Conservation (phyloP, 2,797 vertebrate genomes). For the Alcedo atthis region DNA sequence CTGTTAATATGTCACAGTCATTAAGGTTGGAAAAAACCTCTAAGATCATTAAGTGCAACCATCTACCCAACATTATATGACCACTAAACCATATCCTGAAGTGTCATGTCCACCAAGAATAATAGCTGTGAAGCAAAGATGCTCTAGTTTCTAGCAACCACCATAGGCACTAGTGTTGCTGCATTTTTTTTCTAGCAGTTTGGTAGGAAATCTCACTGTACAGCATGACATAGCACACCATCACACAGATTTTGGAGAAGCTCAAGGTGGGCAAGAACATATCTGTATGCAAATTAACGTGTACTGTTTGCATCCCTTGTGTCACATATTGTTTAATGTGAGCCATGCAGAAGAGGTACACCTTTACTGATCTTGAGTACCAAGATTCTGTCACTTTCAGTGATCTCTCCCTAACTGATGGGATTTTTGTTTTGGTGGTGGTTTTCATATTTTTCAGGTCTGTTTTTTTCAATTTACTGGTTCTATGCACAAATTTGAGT, state of each 20-base stretch:
- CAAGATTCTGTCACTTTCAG: not conserved
- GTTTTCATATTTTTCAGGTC: conserved; percentile 19
- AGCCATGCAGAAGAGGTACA: not conserved
- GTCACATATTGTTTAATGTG: not conserved
- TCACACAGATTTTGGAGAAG: not conserved
- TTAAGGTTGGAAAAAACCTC: too few species aligned
- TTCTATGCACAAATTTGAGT: not conserved
- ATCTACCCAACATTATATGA: too few species aligned
- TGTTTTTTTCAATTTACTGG: not conserved
- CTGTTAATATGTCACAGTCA: not conserved
- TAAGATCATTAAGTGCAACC: too few species aligned
- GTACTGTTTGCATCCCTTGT: not conserved
- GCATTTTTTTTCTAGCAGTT: not conserved
- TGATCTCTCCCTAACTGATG: not conserved
- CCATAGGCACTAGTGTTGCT: not conserved
- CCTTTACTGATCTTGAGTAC: not conserved
- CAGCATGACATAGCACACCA: not conserved
- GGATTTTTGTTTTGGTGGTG: not conserved
- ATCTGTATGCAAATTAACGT: not conserved
- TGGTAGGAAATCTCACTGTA: not conserved
- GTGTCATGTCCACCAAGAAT: not conserved
- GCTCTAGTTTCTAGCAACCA: not conserved
- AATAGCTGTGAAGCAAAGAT: not conserved
- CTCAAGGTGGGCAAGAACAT: not conserved
- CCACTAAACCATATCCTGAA: too few species aligned